Base-by-base conservation (phyloP, 2,888 invertebrate species). In the Troglohyphantes excavatus region DNA sequence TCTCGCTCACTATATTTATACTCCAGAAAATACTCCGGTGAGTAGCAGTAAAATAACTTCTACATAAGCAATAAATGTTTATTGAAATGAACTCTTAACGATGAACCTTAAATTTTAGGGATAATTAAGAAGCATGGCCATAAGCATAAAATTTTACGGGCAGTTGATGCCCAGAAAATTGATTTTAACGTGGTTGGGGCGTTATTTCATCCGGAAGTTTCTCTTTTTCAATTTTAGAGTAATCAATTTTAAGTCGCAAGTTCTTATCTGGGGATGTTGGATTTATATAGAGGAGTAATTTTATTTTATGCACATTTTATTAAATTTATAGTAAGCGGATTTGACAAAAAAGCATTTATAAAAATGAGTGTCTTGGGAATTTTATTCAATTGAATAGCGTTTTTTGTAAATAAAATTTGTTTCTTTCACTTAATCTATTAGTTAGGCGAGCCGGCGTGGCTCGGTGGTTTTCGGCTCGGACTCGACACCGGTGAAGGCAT, bases 1-100 rank as follows among this genome's bases (percentile, higher is more conserved):
- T 72, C 72, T 43, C 33, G 17, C 46, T 19, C 33, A 29, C n/a
- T 76, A 43, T 68, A 84, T 84, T 84, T 76, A 86, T 85, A 78
- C 39, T 68, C 19, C 68, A 43, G 70, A 72, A 86, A 76, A 59
- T 46, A 33, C 23, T 21, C 26, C 7, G 33, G 33, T 67, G 26
- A 19, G 39, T 21, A 75, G 65, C 59, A 86, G 21, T 61, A 86
- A 46, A 87, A 72, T 79, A 46, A 21, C 46, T 27, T 70, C 70
- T 19, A 63, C 59, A 46, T 43, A 19, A 63, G 72, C 72, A 79
- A 79, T 87, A 72, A 87, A 79, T 87, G 79, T 76, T 87, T 72
- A 87, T 87, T 72, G 86, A 59, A 79, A 87, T 87, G 72, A 87
- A 87, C 79, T 79, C 72, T 43, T 79, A 65, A 87, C 68, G 86